Evolutionary conservation across 2,888 invertebrate species (phyloP).

Genomic region (Zaprionus lineosus): DNA sequence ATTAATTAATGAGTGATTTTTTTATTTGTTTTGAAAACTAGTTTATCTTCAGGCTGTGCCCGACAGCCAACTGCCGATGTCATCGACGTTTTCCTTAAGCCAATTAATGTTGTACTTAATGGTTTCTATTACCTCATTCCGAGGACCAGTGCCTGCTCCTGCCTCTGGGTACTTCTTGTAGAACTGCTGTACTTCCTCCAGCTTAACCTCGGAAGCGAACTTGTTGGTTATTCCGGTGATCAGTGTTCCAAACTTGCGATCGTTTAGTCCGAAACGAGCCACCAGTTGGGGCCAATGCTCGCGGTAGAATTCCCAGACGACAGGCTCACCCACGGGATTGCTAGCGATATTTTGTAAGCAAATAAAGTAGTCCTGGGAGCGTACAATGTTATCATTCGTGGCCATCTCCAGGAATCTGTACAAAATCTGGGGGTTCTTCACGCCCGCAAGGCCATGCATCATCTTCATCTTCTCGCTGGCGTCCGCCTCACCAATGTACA

Average conservation of each 20-base stretch:
- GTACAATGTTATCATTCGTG: slow-evolving; percentile 89
- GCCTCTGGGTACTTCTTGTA: slow-evolving; percentile 91
- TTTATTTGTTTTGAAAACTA: slow-evolving; percentile 10
- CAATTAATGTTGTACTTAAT: slow-evolving; percentile 93
- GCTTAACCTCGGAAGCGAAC: slow-evolving; percentile 87
- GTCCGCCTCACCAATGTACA: slow-evolving; percentile 89
- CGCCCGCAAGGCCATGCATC: slow-evolving; percentile 88
- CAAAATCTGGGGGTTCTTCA: slow-evolving; percentile 86
- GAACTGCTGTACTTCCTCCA: slow-evolving; percentile 90
- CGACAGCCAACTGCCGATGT: slow-evolving; percentile 86
- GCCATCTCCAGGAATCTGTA: slow-evolving; percentile 87
- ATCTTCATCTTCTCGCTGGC: slow-evolving; percentile 91
- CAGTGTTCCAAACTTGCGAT: slow-evolving; percentile 90
- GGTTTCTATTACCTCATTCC: slow-evolving; percentile 90
- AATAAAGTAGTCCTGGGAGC: slow-evolving; percentile 92
- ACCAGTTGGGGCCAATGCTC: slow-evolving; percentile 90
- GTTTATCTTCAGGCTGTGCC: slow-evolving; percentile 60
- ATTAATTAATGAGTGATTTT: slow-evolving; percentile 11
- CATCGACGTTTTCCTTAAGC: slow-evolving; percentile 85
- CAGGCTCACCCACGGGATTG: slow-evolving; percentile 89
- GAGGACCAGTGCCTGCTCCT: slow-evolving; percentile 90
- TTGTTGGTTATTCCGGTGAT: slow-evolving; percentile 88
- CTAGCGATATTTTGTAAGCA: slow-evolving; percentile 87
- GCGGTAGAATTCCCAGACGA: slow-evolving; percentile 94
- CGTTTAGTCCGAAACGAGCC: slow-evolving; percentile 90